Evolutionary conservation across 1,140 invertebrate genomes (phyloP), one percentile per base, ranked within the genome.

Genomic region (Diuraphis noxia): DNA sequence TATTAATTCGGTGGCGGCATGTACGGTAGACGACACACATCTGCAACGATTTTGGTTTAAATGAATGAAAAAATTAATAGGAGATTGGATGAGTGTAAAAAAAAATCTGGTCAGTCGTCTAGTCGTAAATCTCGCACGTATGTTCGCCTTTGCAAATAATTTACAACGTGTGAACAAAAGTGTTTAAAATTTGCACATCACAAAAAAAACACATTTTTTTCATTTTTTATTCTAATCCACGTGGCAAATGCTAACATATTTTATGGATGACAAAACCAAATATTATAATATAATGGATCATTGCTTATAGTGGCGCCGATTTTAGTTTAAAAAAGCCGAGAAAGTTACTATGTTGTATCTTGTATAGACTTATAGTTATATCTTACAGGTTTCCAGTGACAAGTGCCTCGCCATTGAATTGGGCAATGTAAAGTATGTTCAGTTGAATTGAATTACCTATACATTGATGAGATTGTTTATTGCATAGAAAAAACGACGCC

Each of bases 31-130:
- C 41, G 82, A 84, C 30, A 84, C 30, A 43, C 82, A 84, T 84
- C 82, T 84, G 82, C 82, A 43, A 84, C 41, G 82, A 84, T 43
- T 84, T 84, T 19, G 41, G 82, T 84, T 84, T 84, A n/a, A 84
- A 84, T 84, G 41, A 84, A 84, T 43, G 82, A 84, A 84, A 43
- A 84, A 84, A 84, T n/a, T n/a, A n/a, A 84, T 19, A 81, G 23
- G 38, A 81, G 23, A 38, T 38, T 25, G 8, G 23, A 40, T 30
- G 30, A 79, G 36, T 79, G 77, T 79, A 79, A 79, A 41, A 84
- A 82, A 82, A 82, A 40, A 36, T 77, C 72, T 19, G 72, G 34
- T 79, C 77, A 36, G n/a, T 79, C 77, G 77, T 79, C 34, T 79
- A 81, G 36, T 81, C 79, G 38, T 81, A 81, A 81, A 81, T 81